phyloP scores from a whole-genome alignment of 2,888 invertebrate species.

The Autographa gamma region DNA sequence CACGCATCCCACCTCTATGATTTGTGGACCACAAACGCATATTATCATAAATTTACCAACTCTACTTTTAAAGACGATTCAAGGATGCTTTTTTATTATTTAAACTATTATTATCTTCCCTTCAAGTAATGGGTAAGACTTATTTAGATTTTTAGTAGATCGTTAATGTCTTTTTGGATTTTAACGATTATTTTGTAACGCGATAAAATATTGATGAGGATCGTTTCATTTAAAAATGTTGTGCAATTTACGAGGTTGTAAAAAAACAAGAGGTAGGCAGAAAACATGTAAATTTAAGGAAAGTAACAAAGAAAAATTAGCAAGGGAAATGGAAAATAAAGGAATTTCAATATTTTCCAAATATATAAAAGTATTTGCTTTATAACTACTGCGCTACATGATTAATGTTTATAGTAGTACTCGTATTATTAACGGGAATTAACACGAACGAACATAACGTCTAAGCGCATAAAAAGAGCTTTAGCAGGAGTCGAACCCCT shows the following conservation, averaged over 20 bases:
- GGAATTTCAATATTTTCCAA: no score
- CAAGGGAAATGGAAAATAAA: no score
- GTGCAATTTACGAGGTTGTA: not conserved
- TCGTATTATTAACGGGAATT: no score
- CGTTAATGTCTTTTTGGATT: conserved; percentile 42
- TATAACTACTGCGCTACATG: no score
- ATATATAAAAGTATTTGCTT: no score
- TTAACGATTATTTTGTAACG: conserved; percentile 33
- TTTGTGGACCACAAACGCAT: conserved; percentile 60
- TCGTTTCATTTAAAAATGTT: not conserved
- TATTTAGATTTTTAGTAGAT: conserved; percentile 51
- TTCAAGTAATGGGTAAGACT: conserved; percentile 37
- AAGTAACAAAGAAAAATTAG: no score
- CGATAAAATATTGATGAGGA: not conserved
- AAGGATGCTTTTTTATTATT: conserved; percentile 61
- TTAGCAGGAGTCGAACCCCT: not conserved
- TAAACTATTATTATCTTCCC: conserved; percentile 52
- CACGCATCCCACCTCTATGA: conserved; percentile 61
- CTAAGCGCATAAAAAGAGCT: not conserved
- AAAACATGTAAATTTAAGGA: no score
- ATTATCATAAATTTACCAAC: conserved; percentile 77
- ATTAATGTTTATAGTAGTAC: no score
- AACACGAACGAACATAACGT: no score
- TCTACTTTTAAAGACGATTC: conserved; percentile 65
- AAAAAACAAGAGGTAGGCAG: not conserved